Base-by-base conservation (phyloP, 2,797 vertebrate genomes). In the Tolypeutes matacus region DNA sequence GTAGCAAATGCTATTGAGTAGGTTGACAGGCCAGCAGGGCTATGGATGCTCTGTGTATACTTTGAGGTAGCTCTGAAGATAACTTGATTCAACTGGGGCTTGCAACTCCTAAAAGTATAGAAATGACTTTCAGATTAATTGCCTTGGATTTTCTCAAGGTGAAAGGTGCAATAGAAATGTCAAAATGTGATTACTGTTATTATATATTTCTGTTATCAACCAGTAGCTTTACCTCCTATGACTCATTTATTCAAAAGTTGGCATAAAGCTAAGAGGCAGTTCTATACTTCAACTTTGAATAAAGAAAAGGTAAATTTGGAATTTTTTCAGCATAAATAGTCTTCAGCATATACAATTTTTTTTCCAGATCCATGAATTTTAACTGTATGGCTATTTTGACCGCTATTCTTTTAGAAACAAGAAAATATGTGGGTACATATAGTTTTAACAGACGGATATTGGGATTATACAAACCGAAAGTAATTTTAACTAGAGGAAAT, bases 321-420 rank as follows among this genome's bases (percentile, higher is more conserved):
- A 95, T 97, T 90, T 91, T 80, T 93, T 96, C 88, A 97, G 82
- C 72, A 97, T 95, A 94, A 72, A 83, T 93, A 95, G 31, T 91
- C 73, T 93, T 86, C 76, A 89, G 72, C 42, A 64, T 88, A 94
- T 85, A 62, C 58, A 11, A 82, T 36, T 93, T 88, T 93, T 88
- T 56, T 91, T 93, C 82, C 20, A 85, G 67, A 87, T 78, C 39
- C 25, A 65, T 83, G 69, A 93, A 95, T 96, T 95, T 95, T 95
- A 94, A 86, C 81, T 92, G 20, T 86, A 75, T 56, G 64, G 49
- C 56, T 97, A 86, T 97, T 96, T 96, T 95, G 72, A 75, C 75
- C 96, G 42, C 39, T 96, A 17, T 97, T 92, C 51, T 91, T 94
- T 75, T 92, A 77, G 31, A 91, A 93, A 73, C 23, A 51, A 96